phyloP scores from a whole-genome alignment of 2,113 vertebrate genomes.

The Bubo blakistoni region DNA sequence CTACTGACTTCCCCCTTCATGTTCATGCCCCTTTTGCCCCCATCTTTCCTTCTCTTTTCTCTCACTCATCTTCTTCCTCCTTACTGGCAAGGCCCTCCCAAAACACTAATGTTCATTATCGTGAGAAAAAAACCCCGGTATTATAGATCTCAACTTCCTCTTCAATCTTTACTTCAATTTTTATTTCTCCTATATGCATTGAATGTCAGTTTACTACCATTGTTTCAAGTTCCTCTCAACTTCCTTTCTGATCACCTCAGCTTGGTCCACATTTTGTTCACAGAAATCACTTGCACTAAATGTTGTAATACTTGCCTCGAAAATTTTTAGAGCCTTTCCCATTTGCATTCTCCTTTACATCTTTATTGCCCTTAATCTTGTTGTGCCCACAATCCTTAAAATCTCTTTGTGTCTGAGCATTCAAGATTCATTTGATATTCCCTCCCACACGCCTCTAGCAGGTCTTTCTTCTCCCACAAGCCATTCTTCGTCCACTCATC shows the following conservation, averaged over 20 bases:
- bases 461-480: not conserved
- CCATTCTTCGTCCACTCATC: not conserved
- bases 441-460: not conserved
- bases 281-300: not conserved
- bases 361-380: not conserved
- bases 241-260: not conserved
- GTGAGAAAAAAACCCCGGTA: rapidly evolving
- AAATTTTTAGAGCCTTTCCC: not conserved
- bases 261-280: not conserved
- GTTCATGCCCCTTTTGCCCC: not conserved
- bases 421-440: not conserved
- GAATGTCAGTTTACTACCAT: not conserved
- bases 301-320: not conserved
- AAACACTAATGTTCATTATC: not conserved
- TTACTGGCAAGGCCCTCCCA: not conserved
- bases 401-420: not conserved
- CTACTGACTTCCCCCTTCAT: not conserved
- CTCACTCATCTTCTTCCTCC: not conserved
- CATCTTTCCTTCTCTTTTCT: not conserved
- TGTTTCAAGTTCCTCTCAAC: not conserved
- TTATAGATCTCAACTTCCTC: not conserved
- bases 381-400: not conserved
- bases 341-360: not conserved
- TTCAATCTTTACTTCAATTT: not conserved
- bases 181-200: not conserved